Base-by-base conservation (phyloP, 1,140 invertebrate genomes). In the Orchesella cincta region DNA sequence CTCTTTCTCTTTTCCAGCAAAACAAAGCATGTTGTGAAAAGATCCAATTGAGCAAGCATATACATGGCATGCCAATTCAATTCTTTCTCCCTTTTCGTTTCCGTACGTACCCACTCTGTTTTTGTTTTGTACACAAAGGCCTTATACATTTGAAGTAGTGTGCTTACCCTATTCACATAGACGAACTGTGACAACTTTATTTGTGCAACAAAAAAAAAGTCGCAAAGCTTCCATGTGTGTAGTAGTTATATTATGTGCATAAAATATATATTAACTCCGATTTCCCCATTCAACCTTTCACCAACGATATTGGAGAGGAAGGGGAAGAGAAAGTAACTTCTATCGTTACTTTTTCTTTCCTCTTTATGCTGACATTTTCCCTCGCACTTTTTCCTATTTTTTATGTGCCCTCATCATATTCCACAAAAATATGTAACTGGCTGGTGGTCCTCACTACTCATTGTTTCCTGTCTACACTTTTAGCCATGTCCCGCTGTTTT, bases 381-480 rank as follows among this genome's bases (percentile, higher is more conserved):
- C 54, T 57, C 23, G n/a, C 54, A n/a, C 54, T 18, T 57, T 57
- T 57, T 26, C 54, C 54, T 23, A 57, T 57, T 57, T 57, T 57
- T 57, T 16, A 16, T 57, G 14, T 57, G 14, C 26, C 54, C 14
- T 57, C 54, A 57, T 57, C 54, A 57, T 57, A 57, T 57, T 57
- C 54, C 54, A 57, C 14, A 57, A 57, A 57, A 57, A 57, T 46
- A 16, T 57, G 54, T 57, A 57, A 57, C 54, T 57, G 54, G 12
- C 26, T 57, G 14, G 54, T 57, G 23, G 54, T 57, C n/a, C 26
- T 57, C 54, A 57, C 12, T 57, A 5, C 54, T 57, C 54, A 57
- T 57, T 26, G 54, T 57, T 57, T 57, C 54, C 54, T 57, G 54
- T 57, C 54, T 18, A 5, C 54, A 57, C 54, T 57, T n/a, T 57